A percentile compares a stretch with the other conserved stretches of the same genome.
Conservation (phyloP, 2,113 vertebrate species). For the Neogale vison region DNA sequence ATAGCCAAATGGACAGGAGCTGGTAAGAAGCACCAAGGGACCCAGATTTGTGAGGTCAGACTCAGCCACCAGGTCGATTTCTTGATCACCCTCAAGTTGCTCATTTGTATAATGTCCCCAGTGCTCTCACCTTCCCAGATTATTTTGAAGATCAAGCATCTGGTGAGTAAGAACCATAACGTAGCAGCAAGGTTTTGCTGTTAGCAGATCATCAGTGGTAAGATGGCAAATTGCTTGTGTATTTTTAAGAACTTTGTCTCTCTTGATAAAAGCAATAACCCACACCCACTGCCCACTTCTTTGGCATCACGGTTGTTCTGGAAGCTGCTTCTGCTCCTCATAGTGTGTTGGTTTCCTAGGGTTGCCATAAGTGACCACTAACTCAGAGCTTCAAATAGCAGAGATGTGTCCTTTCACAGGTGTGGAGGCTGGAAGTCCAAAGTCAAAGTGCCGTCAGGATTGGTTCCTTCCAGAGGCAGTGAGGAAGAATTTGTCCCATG, state of each 20-base stretch:
- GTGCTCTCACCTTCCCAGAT: neutral
- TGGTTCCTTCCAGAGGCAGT: neutral
- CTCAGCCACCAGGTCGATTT: neutral
- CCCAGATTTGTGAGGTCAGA: neutral
- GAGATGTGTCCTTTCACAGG: rapidly evolving
- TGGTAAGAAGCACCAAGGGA: neutral
- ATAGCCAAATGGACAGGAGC: neutral
- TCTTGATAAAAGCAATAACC: neutral
- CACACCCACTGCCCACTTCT: neutral
- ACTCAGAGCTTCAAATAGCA: neutral
- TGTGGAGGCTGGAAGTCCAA: neutral
- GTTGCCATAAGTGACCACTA: neutral
- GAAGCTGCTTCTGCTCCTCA: neutral
- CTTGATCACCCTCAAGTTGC: neutral
- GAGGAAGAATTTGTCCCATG: too few species aligned
- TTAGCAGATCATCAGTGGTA: rapidly evolving
- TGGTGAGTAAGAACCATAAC: neutral
- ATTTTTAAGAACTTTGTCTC: neutral
- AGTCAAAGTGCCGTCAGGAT: neutral
- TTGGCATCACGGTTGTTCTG: neutral
- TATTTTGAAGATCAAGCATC: neutral
- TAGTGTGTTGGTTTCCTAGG: neutral
- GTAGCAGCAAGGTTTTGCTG: neutral
- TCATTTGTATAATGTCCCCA: neutral
- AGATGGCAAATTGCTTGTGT: neutral